These are phyloP conservation scores for Dynastes maya DNA, from an alignment of 2,888 invertebrate genomes.

Conservation along the genomic window DNA sequence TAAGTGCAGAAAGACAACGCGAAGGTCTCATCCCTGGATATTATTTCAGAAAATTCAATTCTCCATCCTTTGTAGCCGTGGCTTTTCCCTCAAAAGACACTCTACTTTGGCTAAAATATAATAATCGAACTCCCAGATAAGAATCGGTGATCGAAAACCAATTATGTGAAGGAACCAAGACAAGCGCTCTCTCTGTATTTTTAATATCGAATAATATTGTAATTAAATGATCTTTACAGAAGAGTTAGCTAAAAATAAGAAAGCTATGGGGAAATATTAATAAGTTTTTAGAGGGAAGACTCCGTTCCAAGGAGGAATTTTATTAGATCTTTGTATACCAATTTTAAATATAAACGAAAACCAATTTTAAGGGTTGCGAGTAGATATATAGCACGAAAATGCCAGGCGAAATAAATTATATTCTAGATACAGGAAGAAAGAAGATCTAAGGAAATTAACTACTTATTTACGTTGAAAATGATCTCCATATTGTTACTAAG, in stretches of 20 bases:
- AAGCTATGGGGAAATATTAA: constrained; percentile 20
- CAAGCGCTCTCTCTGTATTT: constrained; percentile 11
- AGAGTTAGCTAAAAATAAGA: constrained; percentile 18
- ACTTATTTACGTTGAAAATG: no score
- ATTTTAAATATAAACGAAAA: constrained; percentile 8
- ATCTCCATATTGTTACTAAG: no score
- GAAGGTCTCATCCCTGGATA: neutral
- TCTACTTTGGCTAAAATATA: constrained; percentile 29
- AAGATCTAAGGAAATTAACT: no score
- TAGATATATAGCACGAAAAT: neutral
- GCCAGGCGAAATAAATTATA: neutral
- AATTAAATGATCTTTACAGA: constrained; percentile 36
- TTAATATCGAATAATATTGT: constrained; percentile 34
- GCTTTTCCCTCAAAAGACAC: constrained; percentile 6
- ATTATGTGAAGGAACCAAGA: constrained; percentile 11
- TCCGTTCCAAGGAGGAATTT: neutral
- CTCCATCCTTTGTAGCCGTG: constrained; percentile 15
- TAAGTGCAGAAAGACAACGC: neutral
- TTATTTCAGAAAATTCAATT: constrained; percentile 27
- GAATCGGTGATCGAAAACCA: constrained; percentile 22
- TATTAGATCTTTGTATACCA: constrained; percentile 18
- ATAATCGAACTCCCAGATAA: constrained; percentile 16
- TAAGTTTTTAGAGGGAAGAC: neutral
- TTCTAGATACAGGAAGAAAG: neutral
- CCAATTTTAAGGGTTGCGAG: neutral